Conservation (phyloP, 2,888 invertebrate species). For the Leptopilina syphax region DNA sequence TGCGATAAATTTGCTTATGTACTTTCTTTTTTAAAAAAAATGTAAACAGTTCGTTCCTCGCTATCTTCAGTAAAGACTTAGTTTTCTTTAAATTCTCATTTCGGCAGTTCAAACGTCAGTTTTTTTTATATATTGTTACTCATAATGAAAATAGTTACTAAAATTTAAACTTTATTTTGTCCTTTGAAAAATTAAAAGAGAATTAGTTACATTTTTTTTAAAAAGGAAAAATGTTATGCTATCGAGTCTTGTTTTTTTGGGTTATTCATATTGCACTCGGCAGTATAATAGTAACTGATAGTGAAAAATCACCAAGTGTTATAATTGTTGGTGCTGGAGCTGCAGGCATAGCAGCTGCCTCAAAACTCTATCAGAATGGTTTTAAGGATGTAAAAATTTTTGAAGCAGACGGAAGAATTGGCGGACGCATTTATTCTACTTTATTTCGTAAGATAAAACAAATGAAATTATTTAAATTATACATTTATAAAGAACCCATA, state of each 20-base stretch:
- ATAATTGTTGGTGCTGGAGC: slow-evolving; percentile 80
- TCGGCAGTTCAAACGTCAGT: too few species aligned
- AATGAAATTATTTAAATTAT: not conserved
- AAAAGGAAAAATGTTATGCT: too few species aligned
- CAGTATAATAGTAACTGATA: not conserved
- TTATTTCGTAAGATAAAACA: slow-evolving; percentile 71
- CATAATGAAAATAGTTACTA: too few species aligned
- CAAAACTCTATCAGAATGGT: slow-evolving; percentile 76
- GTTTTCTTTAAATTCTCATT: too few species aligned
- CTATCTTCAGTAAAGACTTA: too few species aligned
- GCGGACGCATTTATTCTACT: slow-evolving; percentile 76
- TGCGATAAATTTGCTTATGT: too few species aligned
- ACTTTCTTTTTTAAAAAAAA: too few species aligned
- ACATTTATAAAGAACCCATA: too few species aligned
- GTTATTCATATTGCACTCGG: not conserved
- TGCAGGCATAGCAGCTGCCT: slow-evolving; percentile 79
- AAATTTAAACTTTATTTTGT: not conserved
- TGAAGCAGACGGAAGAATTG: slow-evolving; percentile 77
- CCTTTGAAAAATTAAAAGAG: not conserved
- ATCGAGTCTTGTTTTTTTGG: not conserved
- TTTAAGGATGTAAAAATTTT: slow-evolving; percentile 56
- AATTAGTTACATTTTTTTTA: too few species aligned
- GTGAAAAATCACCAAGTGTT: slow-evolving; percentile 63
- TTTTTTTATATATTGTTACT: too few species aligned
- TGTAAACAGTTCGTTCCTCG: too few species aligned